Percentiles rank a stretch among this genome's conserved stretches.
phyloP scores from a whole-genome alignment of 2,888 invertebrate genomes.

The Lomographa bimaculata region DNA sequence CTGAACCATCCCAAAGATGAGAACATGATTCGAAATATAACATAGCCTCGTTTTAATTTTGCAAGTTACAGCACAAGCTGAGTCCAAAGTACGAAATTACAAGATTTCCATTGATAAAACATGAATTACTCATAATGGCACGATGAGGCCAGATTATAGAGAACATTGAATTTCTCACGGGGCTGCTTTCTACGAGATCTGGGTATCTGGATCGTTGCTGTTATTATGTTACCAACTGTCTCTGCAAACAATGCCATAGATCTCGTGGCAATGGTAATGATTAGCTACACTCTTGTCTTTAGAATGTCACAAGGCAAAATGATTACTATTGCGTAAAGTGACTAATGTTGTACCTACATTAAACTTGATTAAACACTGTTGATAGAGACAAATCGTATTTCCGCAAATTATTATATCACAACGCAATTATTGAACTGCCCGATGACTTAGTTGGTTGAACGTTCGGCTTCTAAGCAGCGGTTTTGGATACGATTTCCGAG shows the following conservation, averaged over 20 bases:
- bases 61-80: too few relatives aligned
- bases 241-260: slow-evolving; percentile 52
- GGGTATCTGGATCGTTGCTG: slow-evolving; percentile 66
- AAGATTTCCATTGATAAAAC: not conserved
- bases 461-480: too few relatives aligned
- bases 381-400: slow-evolving; percentile 16
- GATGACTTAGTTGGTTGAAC: too few relatives aligned
- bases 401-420: too few relatives aligned
- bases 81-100: not conserved
- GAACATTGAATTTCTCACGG: slow-evolving; percentile 27
- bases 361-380: slow-evolving; percentile 14
- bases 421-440: too few relatives aligned
- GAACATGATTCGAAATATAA: too few relatives aligned
- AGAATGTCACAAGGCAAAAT: slow-evolving; percentile 35
- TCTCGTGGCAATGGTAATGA: slow-evolving; percentile 56
- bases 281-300: slow-evolving; percentile 46
- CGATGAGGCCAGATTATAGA: slow-evolving; percentile 17
- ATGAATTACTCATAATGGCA: slow-evolving; percentile 9
- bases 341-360: slow-evolving; percentile 25
- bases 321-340: slow-evolving; percentile 9
- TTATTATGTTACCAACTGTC: slow-evolving; percentile 51
- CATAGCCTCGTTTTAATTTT: not conserved
- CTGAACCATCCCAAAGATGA: too few relatives aligned
- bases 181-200: slow-evolving; percentile 59
- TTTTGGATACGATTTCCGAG: too few relatives aligned